Conservation (phyloP, 2,797 vertebrate species). For the Pantherophis alleghaniensis region DNA sequence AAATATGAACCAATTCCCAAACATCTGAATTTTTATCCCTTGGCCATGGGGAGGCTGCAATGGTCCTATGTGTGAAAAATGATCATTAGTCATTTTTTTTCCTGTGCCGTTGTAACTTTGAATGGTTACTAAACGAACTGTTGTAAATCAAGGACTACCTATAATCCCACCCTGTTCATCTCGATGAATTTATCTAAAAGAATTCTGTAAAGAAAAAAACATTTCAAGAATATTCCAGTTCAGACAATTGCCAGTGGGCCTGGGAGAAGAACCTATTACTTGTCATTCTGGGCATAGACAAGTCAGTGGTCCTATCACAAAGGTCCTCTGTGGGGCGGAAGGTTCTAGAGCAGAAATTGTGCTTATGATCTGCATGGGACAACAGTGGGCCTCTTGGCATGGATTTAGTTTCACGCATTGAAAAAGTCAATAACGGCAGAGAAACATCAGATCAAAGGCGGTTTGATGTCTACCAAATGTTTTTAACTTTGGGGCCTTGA, state of each 20-base stretch:
- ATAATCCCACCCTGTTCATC: neutral
- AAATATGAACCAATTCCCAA: no score
- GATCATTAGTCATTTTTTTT: no score
- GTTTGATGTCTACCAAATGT: neutral
- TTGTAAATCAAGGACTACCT: no score
- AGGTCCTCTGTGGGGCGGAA: neutral
- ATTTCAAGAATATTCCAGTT: neutral
- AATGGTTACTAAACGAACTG: no score
- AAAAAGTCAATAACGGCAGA: neutral
- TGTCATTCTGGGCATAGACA: neutral
- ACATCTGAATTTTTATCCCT: no score
- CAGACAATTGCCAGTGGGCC: neutral
- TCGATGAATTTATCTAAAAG: neutral
- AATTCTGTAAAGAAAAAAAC: neutral
- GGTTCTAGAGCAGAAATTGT: neutral
- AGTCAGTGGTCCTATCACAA: neutral
- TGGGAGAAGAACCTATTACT: neutral
- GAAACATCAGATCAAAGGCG: neutral
- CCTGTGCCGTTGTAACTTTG: no score
- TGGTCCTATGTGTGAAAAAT: no score
- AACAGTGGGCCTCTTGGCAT: neutral
- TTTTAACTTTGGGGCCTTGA: neutral
- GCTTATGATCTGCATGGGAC: neutral
- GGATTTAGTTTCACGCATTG: neutral
- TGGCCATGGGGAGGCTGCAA: no score